Evolutionary conservation across 2,113 vertebrate species (phyloP).

Genomic region (Rynchops niger): DNA sequence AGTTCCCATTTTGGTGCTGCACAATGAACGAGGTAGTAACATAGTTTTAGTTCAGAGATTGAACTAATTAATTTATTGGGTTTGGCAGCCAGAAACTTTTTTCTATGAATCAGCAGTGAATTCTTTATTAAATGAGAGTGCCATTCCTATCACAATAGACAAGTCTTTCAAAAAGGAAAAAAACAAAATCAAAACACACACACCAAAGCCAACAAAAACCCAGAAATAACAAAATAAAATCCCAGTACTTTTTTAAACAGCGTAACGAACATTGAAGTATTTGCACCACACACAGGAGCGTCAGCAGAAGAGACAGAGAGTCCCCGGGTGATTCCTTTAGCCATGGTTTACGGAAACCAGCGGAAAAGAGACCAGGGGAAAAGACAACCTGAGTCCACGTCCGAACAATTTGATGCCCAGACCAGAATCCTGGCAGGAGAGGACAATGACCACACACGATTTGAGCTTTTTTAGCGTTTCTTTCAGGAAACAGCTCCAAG

Average conservation of each 20-base stretch:
- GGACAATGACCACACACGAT: rapidly evolving
- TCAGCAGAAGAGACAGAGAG: not conserved
- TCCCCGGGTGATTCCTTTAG: not conserved
- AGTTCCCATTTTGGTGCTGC: not conserved
- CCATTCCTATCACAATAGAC: not conserved
- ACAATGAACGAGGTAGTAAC: not conserved
- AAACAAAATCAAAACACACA: too few relatives aligned
- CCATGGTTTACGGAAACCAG: not conserved
- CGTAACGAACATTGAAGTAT: not conserved
- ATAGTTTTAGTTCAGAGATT: not conserved
- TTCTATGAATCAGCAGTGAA: not conserved
- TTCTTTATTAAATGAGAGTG: not conserved
- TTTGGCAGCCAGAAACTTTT: not conserved
- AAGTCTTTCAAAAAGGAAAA: not conserved
- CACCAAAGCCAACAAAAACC: not conserved
- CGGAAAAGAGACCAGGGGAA: not conserved
- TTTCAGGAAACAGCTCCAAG: not conserved
- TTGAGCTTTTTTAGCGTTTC: not conserved
- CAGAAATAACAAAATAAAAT: not conserved
- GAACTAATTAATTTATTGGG: not conserved
- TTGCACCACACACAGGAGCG: not conserved
- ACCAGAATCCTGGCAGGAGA: not conserved
- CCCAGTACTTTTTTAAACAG: not conserved
- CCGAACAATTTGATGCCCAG: rapidly evolving
- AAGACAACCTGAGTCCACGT: not conserved